These are phyloP conservation scores for Lampris megalopsis DNA, from an alignment of 2,113 vertebrate species.

Conservation along the genomic window DNA sequence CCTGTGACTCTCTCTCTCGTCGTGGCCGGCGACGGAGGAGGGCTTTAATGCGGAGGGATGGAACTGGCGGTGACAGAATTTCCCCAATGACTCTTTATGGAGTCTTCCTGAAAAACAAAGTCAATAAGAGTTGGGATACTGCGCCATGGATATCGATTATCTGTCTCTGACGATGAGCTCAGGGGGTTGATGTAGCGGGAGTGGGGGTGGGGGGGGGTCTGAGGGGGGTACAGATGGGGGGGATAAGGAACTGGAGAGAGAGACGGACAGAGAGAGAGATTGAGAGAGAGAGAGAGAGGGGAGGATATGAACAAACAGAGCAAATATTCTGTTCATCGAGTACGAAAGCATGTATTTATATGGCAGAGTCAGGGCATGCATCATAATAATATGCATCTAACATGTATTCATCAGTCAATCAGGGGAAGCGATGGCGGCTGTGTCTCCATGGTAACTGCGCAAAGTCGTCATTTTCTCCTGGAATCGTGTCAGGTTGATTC, in stretches of 20 bases:
- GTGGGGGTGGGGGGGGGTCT: constrained; percentile 15
- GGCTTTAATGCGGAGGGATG: constrained; percentile 64
- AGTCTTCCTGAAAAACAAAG: constrained; percentile 83
- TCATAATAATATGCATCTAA: too few relatives aligned
- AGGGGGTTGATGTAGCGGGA: constrained; percentile 32
- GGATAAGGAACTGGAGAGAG: constrained; percentile 27
- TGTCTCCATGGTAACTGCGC: too few relatives aligned
- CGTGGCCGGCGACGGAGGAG: constrained; percentile 38
- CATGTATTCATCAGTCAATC: too few relatives aligned
- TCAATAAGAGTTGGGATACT: constrained; percentile 78
- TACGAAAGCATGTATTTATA: too few relatives aligned
- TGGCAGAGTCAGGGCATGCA: too few relatives aligned
- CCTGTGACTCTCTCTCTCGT: constrained; percentile 27
- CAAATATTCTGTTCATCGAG: too few relatives aligned
- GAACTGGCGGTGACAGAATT: constrained; percentile 72
- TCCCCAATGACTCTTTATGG: constrained; percentile 80
- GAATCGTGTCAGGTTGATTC: too few relatives aligned
- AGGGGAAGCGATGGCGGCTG: too few relatives aligned
- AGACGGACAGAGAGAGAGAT: constrained; percentile 34
- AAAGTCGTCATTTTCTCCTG: too few relatives aligned
- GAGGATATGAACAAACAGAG: background rate
- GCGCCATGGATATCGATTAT: constrained; percentile 78
- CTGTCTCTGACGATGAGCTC: constrained; percentile 73
- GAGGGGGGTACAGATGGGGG: constrained; percentile 33
- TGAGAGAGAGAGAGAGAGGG: constrained; percentile 2